Evolutionary conservation across 2,888 invertebrate genomes (phyloP).

Genomic region (Stictocephala bisonia): DNA sequence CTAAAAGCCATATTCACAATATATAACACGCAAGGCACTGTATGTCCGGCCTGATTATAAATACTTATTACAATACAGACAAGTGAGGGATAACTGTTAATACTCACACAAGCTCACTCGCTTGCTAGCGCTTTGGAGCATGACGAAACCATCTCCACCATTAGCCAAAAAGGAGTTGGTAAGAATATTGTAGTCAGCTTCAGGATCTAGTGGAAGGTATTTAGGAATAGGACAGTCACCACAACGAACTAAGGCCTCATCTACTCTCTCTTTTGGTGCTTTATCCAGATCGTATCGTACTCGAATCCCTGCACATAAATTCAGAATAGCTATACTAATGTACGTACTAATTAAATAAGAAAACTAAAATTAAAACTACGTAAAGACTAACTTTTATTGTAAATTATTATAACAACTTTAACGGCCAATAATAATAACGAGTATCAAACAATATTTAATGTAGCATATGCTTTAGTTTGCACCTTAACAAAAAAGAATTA

Average conservation of each 20-base stretch:
- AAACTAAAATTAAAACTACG: not conserved
- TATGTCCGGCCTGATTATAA: too few relatives aligned
- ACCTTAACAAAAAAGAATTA: too few relatives aligned
- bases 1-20: too few relatives aligned
- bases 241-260: constrained; percentile 74
- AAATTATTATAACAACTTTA: not conserved
- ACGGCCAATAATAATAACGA: too few relatives aligned
- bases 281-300: constrained; percentile 76
- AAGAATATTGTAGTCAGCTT: constrained; percentile 73
- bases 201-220: constrained; percentile 69
- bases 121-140: constrained; percentile 63
- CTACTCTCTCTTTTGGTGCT: constrained; percentile 73
- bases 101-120: not conserved
- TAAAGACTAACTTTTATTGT: constrained; percentile 9
- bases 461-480: too few relatives aligned
- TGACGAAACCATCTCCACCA: constrained; percentile 80
- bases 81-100: too few relatives aligned
- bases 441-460: too few relatives aligned
- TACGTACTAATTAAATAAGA: not conserved
- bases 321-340: not conserved
- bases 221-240: constrained; percentile 73
- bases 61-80: too few relatives aligned
- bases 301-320: constrained; percentile 62
- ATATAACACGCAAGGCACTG: too few relatives aligned
- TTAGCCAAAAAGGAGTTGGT: constrained; percentile 73